Base-by-base conservation (phyloP, 1,140 invertebrate species). In the Listronotus bonariensis region DNA sequence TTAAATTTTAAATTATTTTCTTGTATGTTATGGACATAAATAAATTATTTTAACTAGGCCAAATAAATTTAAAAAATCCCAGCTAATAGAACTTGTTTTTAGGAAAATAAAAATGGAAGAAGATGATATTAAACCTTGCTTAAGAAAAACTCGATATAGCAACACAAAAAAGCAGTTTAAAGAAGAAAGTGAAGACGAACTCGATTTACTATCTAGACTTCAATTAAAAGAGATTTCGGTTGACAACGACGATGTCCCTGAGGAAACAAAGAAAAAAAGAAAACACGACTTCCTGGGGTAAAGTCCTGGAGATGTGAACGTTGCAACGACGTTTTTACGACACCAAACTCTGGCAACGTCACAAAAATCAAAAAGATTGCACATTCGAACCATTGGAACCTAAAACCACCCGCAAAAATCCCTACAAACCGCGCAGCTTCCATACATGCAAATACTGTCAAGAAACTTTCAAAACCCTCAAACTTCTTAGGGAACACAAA, bases 381-480 rank as follows among this genome's bases (percentile, higher is more conserved):
- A 55, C 12, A 14, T 55, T 43, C 17, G n/a, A 36, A 58, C 31
- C 18, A 6, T 1, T 17, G 17, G 2, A 5, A 2, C 6, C 3
- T 4, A 36, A 36, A 36, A 36, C 34, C 11, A 26, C 20, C 5
- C 5, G 3, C 11, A 10, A 36, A 36, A 36, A 36, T 1, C 8
- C 34, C n/a, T n/a, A 26, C 1, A 26, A 26, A 26, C 5, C 20
- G n/a, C 20, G 45, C 5, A 51, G 8, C 10, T 31, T 10, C 11
- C 71, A 67, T 67, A 17, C 42, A 6, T 72, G 71, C 55, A 72
- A 65, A 38, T 71, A 71, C 40, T 72, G 71, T 18, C 10, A 10
- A 9, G 60, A 67, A 31, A 15, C 18, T 12, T 69, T 69, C 40
- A 17, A 46, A 0, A 67, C 48, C 3, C 52, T 40, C n/a, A 56